Evolutionary conservation across 2,797 vertebrate species (phyloP), one percentile per base, ranked within the genome.

Genomic region (Smutsia gigantea): DNA sequence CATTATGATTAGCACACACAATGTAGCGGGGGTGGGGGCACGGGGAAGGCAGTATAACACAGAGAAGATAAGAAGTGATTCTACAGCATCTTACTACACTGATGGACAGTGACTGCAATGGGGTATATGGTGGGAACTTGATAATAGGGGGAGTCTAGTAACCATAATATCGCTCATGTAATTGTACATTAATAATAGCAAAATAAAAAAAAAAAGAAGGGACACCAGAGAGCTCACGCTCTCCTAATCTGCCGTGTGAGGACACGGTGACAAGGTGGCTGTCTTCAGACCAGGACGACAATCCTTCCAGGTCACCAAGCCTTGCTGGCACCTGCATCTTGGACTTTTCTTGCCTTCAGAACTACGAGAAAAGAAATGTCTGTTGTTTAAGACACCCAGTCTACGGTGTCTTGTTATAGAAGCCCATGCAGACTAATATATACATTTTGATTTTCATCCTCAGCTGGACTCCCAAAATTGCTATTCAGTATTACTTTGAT

Each of bases 371-470:
- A 74, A 83, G 53, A 46, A 75, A 49, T 42, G 31, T 39, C 63
- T 61, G 0, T 49, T 31, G 18, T 55, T 55, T 61, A 79, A 86
- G 63, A 69, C 66, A 46, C 57, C 15, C 29, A 6, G 19, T 68
- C 64, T 27, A 19, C 15, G 53, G 83, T 61, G 59, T 27, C 59
- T 37, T 53, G 18, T 75, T 34, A 10, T 2, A 42, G 61, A 1
- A 42, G 55, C n/a, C 34, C 13, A 3, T 8, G 46, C 23, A 63
- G 78, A 77, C 77, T 71, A 53, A 84, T 29, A 71, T 8, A 53
- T 31, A 39, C 17, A 94, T 37, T 95, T 72, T 78, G 85, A 66
- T 90, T 88, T 87, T 72, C 49, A 59, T 64, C 49, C 86, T 94
- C 31, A 86, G 78, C 11, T 71, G 55, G 88, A 23, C 34, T 89